A percentile compares a stretch with the other conserved stretches of the same genome.
Conservation (phyloP, 2,888 invertebrate species). For the Agapostemon virescens region DNA sequence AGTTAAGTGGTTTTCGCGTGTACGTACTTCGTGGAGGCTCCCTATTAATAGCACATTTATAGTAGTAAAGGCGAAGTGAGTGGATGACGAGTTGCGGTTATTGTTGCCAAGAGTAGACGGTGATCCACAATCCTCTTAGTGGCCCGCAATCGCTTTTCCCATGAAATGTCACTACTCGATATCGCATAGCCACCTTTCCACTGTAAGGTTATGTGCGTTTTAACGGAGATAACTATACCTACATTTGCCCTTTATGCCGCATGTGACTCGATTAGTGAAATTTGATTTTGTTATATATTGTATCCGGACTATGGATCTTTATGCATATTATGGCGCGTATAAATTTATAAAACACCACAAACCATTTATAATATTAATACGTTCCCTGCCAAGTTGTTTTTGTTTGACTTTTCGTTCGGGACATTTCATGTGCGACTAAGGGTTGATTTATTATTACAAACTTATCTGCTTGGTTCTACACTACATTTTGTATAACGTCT, state of each 20-base stretch:
- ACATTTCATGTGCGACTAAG: too few relatives aligned
- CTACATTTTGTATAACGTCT: too few relatives aligned
- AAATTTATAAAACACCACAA: not conserved
- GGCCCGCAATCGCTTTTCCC: conserved; percentile 59
- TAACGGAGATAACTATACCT: not conserved
- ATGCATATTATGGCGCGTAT: not conserved
- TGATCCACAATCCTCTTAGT: conserved; percentile 71
- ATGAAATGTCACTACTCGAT: conserved; percentile 69
- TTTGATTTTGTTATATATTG: not conserved
- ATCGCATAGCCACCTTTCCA: conserved; percentile 20
- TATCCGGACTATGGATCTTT: not conserved
- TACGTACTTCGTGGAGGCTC: not conserved
- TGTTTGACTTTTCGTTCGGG: too few relatives aligned
- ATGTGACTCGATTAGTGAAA: not conserved
- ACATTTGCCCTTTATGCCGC: not conserved
- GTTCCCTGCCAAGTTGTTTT: too few relatives aligned
- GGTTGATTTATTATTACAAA: too few relatives aligned
- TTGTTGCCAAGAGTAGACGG: conserved; percentile 64
- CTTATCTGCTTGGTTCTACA: too few relatives aligned
- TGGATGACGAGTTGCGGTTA: conserved; percentile 60
- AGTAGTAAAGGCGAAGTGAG: not conserved
- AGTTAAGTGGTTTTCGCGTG: not conserved
- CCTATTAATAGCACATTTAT: not conserved
- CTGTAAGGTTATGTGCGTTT: not conserved
- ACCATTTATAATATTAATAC: too few relatives aligned